These are phyloP conservation scores for Anodontia alba DNA, from an alignment of 2,888 invertebrate genomes.

Conservation along the genomic window DNA sequence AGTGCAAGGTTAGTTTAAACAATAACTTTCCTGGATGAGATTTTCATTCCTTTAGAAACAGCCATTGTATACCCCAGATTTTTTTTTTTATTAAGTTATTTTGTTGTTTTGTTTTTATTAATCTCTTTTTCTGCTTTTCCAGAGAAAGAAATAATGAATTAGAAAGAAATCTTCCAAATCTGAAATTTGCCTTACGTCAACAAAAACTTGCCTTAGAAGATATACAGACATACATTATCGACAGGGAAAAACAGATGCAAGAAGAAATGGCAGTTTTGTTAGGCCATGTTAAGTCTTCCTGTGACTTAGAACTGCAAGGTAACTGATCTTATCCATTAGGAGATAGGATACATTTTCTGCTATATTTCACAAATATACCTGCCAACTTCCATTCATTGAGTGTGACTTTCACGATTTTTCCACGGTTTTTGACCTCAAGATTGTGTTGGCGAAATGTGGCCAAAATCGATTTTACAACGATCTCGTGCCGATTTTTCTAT, in stretches of 20 bases:
- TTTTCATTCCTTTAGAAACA: too few species aligned
- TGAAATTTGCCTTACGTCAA: conserved; percentile 55
- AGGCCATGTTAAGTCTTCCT: conserved; percentile 47
- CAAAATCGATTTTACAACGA: too few species aligned
- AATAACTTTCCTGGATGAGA: too few species aligned
- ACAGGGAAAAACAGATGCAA: conserved; percentile 61
- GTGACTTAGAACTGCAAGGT: conserved; percentile 9
- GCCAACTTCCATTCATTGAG: not conserved
- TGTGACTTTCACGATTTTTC: conserved; percentile 2
- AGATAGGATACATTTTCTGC: too few species aligned
- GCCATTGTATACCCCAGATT: too few species aligned
- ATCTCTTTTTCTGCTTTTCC: not conserved
- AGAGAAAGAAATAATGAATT: conserved; percentile 62
- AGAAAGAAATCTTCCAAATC: conserved; percentile 51
- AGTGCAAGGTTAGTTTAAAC: too few species aligned
- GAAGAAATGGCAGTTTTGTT: conserved; percentile 62
- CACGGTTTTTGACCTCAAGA: not conserved
- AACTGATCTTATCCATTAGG: not conserved
- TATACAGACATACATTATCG: conserved; percentile 64
- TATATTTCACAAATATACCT: not conserved
- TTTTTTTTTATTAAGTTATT: too few species aligned
- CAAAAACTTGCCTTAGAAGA: conserved; percentile 61
- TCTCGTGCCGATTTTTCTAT: too few species aligned
- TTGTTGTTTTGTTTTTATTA: too few species aligned
- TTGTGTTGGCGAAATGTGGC: too few species aligned